phyloP scores from a whole-genome alignment of 1,140 invertebrate species.

The Drosophila bipectinata region DNA sequence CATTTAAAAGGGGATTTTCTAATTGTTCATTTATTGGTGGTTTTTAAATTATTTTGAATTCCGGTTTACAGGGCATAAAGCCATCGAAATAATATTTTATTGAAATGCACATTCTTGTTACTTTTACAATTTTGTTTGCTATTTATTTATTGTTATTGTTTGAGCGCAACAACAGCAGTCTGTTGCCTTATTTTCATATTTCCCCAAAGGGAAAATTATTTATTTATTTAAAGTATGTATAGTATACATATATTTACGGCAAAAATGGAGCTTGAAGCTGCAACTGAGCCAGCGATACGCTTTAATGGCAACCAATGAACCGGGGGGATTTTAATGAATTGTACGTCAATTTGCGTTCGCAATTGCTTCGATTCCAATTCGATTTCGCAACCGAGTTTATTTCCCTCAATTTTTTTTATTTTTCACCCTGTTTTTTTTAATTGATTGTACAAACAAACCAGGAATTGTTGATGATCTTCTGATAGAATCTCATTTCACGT shows the following conservation, averaged over 20 bases:
- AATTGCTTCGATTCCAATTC: conserved; percentile 63
- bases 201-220: conserved; percentile 28
- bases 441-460: conserved; percentile 60
- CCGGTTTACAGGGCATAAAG: neutral
- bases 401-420: conserved; percentile 6
- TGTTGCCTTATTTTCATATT: conserved; percentile 35
- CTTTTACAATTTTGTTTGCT: conserved; percentile 12
- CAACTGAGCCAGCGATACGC: conserved; percentile 37
- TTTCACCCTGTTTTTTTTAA: conserved; percentile 49
- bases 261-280: conserved; percentile 38
- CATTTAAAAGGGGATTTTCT: too few relatives aligned
- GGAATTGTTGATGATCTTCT: conserved; percentile 43
- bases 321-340: conserved; percentile 73
- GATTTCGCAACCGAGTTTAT: conserved; percentile 36
- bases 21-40: neutral
- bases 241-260: conserved; percentile 12
- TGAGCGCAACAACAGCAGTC: conserved; percentile 1
- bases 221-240: conserved; percentile 43
- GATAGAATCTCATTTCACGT: conserved; percentile 50
- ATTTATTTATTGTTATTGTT: conserved; percentile 20
- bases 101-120: neutral
- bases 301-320: conserved; percentile 67
- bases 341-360: conserved; percentile 67
- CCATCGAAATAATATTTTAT: neutral
- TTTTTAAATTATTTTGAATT: neutral